A percentile compares a stretch with the other conserved stretches of the same genome.
phyloP scores from a whole-genome alignment of 1,140 invertebrate genomes.

The Apis florea region DNA sequence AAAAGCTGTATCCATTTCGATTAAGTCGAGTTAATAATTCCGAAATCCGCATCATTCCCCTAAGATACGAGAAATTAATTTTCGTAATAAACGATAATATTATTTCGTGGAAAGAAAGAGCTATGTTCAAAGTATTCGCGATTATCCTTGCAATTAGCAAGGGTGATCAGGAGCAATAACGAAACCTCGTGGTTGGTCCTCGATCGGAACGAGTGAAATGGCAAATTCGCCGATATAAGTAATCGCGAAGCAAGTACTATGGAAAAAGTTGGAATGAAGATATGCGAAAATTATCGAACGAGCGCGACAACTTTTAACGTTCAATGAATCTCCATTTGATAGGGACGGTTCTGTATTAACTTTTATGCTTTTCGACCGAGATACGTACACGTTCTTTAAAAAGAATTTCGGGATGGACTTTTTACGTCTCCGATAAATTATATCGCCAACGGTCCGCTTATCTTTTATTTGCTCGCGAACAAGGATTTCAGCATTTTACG shows the following conservation, averaged over 20 bases:
- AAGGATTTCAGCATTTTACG: slow-evolving; percentile 1
- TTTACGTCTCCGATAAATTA: slow-evolving; percentile 32
- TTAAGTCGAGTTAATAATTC: too few species aligned
- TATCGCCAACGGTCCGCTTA: slow-evolving; percentile 17
- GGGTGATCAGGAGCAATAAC: slow-evolving; percentile 56
- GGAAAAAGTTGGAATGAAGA: background rate
- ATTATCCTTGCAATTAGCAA: slow-evolving; percentile 72
- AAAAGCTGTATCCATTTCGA: too few species aligned
- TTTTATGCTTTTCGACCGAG: slow-evolving; percentile 6
- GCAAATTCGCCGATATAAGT: background rate
- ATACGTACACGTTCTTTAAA: slow-evolving; percentile 10
- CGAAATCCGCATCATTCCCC: too few species aligned
- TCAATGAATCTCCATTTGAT: slow-evolving; percentile 16
- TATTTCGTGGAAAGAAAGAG: too few species aligned
- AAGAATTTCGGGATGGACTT: slow-evolving; percentile 18
- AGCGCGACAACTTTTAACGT: background rate
- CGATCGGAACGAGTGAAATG: slow-evolving; percentile 26
- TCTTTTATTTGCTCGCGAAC: slow-evolving; percentile 16
- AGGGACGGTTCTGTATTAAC: slow-evolving; percentile 8
- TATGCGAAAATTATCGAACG: background rate
- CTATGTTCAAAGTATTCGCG: slow-evolving; percentile 65
- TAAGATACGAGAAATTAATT: too few species aligned
- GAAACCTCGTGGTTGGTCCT: slow-evolving; percentile 38
- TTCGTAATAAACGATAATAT: too few species aligned
- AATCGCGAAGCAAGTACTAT: slow-evolving; percentile 1